A percentile compares a stretch with the other conserved stretches of the same genome.
Evolutionary conservation across 1,140 invertebrate genomes (phyloP).

Genomic region (Neodiprion fabricii): DNA sequence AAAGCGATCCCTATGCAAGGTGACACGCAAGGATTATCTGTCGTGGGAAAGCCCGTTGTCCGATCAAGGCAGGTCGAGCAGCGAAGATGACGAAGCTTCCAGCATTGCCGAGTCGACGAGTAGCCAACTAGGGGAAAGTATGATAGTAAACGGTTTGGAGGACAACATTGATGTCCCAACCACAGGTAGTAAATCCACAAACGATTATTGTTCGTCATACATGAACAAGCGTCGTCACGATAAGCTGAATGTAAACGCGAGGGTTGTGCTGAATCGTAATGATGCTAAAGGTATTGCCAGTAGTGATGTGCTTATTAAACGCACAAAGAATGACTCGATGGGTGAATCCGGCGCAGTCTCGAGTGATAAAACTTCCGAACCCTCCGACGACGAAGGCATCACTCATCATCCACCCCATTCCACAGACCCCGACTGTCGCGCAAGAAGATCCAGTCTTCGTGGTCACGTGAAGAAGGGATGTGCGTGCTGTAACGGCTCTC

Average conservation of each 20-base stretch:
- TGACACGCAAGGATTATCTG: slow-evolving; percentile 42
- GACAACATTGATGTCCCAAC: slow-evolving; percentile 25
- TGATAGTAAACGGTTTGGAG: slow-evolving; percentile 49
- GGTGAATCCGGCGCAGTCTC: slow-evolving; percentile 36
- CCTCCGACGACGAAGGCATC: slow-evolving; percentile 50
- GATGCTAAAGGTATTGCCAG: slow-evolving; percentile 35
- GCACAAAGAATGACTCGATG: slow-evolving; percentile 38
- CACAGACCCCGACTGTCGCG: slow-evolving; percentile 48
- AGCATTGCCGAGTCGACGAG: slow-evolving; percentile 47
- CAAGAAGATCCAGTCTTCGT: slow-evolving; percentile 58
- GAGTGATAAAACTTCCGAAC: slow-evolving; percentile 51
- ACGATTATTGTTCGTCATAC: background rate
- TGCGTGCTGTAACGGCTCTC: slow-evolving; percentile 61
- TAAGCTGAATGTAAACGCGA: slow-evolving; percentile 48
- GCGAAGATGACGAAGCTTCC: slow-evolving; percentile 47
- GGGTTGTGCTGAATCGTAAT: slow-evolving; percentile 48
- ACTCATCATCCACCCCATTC: slow-evolving; percentile 31
- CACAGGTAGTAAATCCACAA: background rate
- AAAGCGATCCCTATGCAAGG: slow-evolving; percentile 44
- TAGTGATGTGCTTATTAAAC: slow-evolving; percentile 31
- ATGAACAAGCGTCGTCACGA: slow-evolving; percentile 25
- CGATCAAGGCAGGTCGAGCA: slow-evolving; percentile 46
- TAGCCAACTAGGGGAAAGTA: slow-evolving; percentile 50
- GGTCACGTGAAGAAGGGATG: slow-evolving; percentile 64
- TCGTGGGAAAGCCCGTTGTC: slow-evolving; percentile 51